Evolutionary conservation across 1,140 invertebrate species (phyloP), one percentile per base, ranked within the genome.

Genomic region (Diorhabda sublineata): DNA sequence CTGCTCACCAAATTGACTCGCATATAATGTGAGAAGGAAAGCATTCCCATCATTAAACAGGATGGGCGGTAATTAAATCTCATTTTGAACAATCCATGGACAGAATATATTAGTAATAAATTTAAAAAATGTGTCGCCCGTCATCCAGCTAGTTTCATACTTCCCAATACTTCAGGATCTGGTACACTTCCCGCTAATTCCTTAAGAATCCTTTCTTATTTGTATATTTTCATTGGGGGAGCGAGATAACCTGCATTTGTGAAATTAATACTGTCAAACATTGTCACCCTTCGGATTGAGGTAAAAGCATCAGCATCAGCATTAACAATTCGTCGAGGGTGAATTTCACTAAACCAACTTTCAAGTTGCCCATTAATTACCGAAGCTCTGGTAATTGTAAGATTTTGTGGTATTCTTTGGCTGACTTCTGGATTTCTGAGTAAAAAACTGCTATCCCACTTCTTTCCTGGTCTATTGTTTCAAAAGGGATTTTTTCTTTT

Each of bases 81-180:
- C 71, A n/a, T 79, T 71, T 74, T 78, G 8, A 68, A 57, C 74
- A 44, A 82, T 42, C 75, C 78, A 82, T 58, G 75, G 81, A 45
- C 78, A n/a, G 73, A 82, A 82, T 6, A 78, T 73, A 69, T 82
- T 78, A 11, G 73, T 71, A 42, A 81, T 69, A 67, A 79, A 83
- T 73, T 82, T 75, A 70, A 76, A 82, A 70, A 82, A 83, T 5
- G 70, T 61, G 73, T 76, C 75, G 42, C 44, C 75, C 60, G 60
- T 81, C 78, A 81, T 82, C 81, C 81, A 83, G 4, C 81, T 77
- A 43, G 65, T 77, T 26, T 81, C 77, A 11, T 76, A 72, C 45
- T 74, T 67, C 9, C 79, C 58, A 5, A 59, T 59, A 5, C 41
- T 11, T 2, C 41, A 59, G 4, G 6, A 6, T 56, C n/a, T 56